Percentiles rank a stretch among this genome's conserved stretches.
These are phyloP conservation scores for Ginglymostoma cirratum DNA, from an alignment of 2,113 vertebrate genomes.

Conservation along the genomic window DNA sequence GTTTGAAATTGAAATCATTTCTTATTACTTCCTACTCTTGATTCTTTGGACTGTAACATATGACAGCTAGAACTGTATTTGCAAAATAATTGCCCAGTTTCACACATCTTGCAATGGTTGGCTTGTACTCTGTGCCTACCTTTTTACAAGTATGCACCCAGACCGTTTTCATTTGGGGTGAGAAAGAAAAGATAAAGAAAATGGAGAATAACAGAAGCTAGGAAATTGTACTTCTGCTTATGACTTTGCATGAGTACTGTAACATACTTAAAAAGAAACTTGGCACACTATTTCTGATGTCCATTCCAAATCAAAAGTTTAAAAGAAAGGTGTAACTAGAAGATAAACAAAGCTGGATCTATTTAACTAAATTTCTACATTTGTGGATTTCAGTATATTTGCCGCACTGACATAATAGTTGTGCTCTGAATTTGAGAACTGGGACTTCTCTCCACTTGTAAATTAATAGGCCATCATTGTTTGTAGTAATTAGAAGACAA, in stretches of 20 bases:
- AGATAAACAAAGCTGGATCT: neutral
- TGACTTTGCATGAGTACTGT: neutral
- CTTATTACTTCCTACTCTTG: neutral
- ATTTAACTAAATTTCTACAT: neutral
- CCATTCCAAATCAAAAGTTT: neutral
- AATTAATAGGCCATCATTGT: neutral
- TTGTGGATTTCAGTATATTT: neutral
- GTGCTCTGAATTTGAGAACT: neutral
- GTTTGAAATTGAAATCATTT: slow-evolving; percentile 1
- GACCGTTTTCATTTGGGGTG: neutral
- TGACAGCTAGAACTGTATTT: neutral
- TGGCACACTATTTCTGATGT: slow-evolving; percentile 22
- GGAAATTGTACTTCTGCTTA: neutral
- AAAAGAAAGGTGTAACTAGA: neutral
- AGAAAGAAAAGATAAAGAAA: neutral
- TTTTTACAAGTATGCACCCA: neutral
- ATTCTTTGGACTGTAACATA: neutral
- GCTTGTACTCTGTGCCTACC: neutral
- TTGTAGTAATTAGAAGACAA: neutral
- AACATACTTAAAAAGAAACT: neutral
- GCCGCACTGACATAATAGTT: neutral
- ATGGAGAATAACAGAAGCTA: neutral
- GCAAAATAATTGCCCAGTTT: neutral
- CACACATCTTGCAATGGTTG: neutral
- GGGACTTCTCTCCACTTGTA: neutral